These are phyloP conservation scores for Hirtodrosophila histrioides DNA, from an alignment of 2,888 invertebrate genomes.

Conservation along the genomic window DNA sequence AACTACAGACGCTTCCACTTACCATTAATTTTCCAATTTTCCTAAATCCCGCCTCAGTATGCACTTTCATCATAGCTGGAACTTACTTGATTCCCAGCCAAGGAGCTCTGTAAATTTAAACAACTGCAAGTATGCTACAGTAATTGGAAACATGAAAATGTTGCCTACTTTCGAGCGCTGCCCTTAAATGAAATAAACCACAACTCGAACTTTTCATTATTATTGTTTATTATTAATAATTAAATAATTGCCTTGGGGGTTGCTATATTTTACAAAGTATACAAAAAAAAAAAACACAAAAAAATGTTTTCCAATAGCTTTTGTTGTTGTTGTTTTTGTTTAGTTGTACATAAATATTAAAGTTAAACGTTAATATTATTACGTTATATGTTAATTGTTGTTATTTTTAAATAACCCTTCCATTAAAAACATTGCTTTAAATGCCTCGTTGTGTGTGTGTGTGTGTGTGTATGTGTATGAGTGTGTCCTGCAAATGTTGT, in stretches of 20 bases:
- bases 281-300: conserved; percentile 54
- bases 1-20: too few relatives aligned
- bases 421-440: conserved; percentile 50
- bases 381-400: conserved; percentile 39
- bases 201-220: conserved; percentile 40
- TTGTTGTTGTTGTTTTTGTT: conserved; percentile 53
- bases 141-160: neutral
- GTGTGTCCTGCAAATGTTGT: conserved; percentile 3
- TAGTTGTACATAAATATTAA: conserved; percentile 69
- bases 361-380: conserved; percentile 56
- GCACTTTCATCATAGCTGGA: too few relatives aligned
- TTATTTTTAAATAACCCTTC: conserved; percentile 31
- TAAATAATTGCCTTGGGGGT: conserved; percentile 66
- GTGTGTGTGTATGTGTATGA: conserved; percentile 20
- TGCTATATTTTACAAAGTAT: conserved; percentile 76
- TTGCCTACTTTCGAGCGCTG: conserved; percentile 13
- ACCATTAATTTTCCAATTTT: too few relatives aligned
- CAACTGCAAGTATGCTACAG: conserved; percentile 3
- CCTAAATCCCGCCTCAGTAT: too few relatives aligned
- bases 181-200: conserved; percentile 1
- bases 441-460: conserved; percentile 32
- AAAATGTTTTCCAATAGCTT: conserved; percentile 46
- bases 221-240: conserved; percentile 50
- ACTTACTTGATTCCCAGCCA: too few relatives aligned
- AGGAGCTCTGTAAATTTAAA: too few relatives aligned